A percentile compares a stretch with the other conserved stretches of the same genome.
These are phyloP conservation scores for Epizoanthus rinbou DNA, from an alignment of 92 coral and sea anemone genomes.

Conservation along the genomic window DNA sequence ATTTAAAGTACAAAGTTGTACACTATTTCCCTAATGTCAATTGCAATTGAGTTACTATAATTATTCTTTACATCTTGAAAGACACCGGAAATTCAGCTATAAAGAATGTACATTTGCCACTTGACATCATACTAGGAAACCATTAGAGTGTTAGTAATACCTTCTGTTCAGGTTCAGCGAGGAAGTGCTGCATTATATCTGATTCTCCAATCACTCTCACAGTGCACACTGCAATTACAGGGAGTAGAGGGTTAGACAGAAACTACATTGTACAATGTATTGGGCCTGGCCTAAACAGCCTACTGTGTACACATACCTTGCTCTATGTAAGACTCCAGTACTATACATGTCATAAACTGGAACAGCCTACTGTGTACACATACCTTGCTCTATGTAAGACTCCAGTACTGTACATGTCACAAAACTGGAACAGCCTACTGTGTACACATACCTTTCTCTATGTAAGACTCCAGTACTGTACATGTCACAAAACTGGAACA, in stretches of 20 bases:
- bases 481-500: no score
- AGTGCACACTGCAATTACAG: slow-evolving; percentile 64
- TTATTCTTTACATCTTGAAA: slow-evolving; percentile 57
- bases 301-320: slow-evolving; percentile 57
- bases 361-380: no score
- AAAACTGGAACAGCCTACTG: no score
- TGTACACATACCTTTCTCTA: slow-evolving; percentile 77
- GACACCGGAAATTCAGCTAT: background rate
- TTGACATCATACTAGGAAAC: background rate
- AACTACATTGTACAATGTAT: background rate
- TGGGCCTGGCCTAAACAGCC: background rate
- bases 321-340: slow-evolving; percentile 86
- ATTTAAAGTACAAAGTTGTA: background rate
- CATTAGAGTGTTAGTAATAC: background rate
- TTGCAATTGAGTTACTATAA: slow-evolving; percentile 54
- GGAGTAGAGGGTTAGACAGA: background rate
- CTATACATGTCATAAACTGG: no score
- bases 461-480: slow-evolving; percentile 65
- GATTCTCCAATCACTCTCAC: slow-evolving; percentile 90
- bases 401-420: no score
- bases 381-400: no score
- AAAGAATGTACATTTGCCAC: background rate
- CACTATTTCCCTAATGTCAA: no score
- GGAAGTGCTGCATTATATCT: slow-evolving; percentile 80
- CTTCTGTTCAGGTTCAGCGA: slow-evolving; percentile 60